A percentile compares a stretch with the other conserved stretches of the same genome.
Conservation (phyloP, 2,888 invertebrate species). For the Tortricodes alternella region DNA sequence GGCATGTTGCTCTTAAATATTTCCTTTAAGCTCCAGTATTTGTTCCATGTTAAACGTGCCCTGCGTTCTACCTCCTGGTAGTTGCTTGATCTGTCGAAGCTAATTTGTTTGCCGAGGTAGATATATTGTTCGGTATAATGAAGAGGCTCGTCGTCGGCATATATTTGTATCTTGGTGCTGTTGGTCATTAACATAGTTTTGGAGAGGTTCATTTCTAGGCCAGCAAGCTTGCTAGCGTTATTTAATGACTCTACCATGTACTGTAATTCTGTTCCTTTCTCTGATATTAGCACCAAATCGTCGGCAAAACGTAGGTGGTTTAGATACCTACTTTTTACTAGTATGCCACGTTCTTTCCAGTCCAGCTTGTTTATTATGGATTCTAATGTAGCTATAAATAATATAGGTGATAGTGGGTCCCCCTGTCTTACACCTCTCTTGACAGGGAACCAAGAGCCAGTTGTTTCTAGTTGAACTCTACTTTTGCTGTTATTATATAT, state of each 20-base stretch:
- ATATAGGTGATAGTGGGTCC: conserved; percentile 24
- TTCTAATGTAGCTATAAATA: conserved; percentile 29
- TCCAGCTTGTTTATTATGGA: conserved; percentile 34
- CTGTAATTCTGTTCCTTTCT: conserved; percentile 3
- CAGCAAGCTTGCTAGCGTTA: background rate
- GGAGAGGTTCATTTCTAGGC: conserved; percentile 10
- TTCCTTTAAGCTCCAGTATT: no score
- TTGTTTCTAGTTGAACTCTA: conserved; percentile 6
- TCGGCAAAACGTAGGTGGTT: conserved; percentile 20
- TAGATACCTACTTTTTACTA: background rate
- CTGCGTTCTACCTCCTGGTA: conserved; percentile 1
- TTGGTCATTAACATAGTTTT: conserved; percentile 15
- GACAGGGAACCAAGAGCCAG: conserved; percentile 9
- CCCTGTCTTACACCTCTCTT: conserved; percentile 28
- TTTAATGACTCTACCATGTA: conserved; percentile 7
- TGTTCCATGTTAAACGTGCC: background rate
- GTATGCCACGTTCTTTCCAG: conserved; percentile 15
- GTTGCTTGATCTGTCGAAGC: background rate
- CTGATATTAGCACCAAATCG: conserved; percentile 16
- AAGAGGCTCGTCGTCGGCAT: background rate
- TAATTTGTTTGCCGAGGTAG: conserved; percentile 6
- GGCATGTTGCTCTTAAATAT: no score
- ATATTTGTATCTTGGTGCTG: background rate
- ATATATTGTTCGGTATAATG: background rate
- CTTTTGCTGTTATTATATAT: background rate